These are phyloP conservation scores for Venusia cambrica DNA, from an alignment of 2,888 invertebrate species.

Conservation along the genomic window DNA sequence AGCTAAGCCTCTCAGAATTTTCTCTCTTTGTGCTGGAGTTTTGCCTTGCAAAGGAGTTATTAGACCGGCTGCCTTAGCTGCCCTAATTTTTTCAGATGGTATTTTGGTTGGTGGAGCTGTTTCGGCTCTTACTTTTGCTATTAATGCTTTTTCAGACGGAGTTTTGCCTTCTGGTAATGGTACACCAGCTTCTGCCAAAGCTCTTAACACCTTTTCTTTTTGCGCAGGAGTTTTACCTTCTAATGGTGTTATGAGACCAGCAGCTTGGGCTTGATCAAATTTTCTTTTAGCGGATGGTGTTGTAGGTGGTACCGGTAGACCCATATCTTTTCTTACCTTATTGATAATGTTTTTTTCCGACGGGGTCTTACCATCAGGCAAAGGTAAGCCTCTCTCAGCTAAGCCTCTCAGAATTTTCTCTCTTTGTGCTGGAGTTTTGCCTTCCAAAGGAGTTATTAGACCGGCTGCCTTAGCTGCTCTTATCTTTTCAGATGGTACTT, in stretches of 20 bases:
- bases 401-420: slow-evolving; percentile 37
- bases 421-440: slow-evolving; percentile 33
- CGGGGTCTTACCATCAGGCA: slow-evolving; percentile 40
- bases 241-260: slow-evolving; percentile 35
- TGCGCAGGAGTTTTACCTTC: slow-evolving; percentile 35
- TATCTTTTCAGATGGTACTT: slow-evolving; percentile 27
- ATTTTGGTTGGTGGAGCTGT: too few relatives aligned
- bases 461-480: slow-evolving; percentile 37
- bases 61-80: slow-evolving; percentile 26
- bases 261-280: slow-evolving; percentile 27
- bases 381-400: slow-evolving; percentile 34
- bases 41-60: slow-evolving; percentile 34
- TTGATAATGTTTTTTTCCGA: slow-evolving; percentile 37
- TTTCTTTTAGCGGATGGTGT: slow-evolving; percentile 24
- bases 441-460: slow-evolving; percentile 35
- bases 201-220: slow-evolving; percentile 33
- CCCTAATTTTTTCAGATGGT: slow-evolving; percentile 31
- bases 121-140: slow-evolving; percentile 18
- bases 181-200: slow-evolving; percentile 27
- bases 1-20: slow-evolving; percentile 30
- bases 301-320: slow-evolving; percentile 33
- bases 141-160: slow-evolving; percentile 35
- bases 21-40: slow-evolving; percentile 33
- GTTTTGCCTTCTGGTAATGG: slow-evolving; percentile 35
- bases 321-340: slow-evolving; percentile 30